phyloP scores from a whole-genome alignment of 1,140 invertebrate species.

The Philopotamus ludificatus region DNA sequence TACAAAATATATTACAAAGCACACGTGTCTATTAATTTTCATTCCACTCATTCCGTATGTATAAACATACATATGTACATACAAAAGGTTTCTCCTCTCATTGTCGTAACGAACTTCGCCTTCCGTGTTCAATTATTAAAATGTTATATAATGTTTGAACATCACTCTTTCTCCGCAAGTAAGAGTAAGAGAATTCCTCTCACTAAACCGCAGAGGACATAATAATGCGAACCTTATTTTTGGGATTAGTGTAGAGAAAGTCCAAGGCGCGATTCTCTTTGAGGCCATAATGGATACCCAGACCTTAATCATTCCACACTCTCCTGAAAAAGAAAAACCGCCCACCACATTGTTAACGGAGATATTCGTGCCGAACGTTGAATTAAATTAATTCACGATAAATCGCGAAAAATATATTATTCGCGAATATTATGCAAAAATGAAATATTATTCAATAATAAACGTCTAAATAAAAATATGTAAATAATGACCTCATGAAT shows the following conservation, averaged over 20 bases:
- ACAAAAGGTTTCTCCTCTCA: neutral
- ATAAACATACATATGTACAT: neutral
- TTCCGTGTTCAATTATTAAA: constrained; percentile 20
- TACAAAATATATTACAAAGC: no score
- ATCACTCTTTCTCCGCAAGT: neutral
- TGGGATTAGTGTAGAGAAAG: no score
- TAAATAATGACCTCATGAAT: neutral
- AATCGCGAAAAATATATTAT: neutral
- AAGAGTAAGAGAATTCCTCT: neutral
- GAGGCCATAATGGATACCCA: neutral
- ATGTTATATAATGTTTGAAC: constrained; percentile 14
- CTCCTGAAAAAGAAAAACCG: neutral
- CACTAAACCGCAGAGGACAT: neutral
- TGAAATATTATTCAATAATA: neutral
- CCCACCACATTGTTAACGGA: neutral
- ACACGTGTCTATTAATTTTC: no score
- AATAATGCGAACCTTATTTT: neutral
- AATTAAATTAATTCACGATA: constrained; percentile 11
- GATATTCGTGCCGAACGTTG: constrained; percentile 1
- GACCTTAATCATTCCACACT: constrained; percentile 5
- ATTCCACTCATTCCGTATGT: no score
- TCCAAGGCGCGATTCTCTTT: constrained; percentile 6
- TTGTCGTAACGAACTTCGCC: constrained; percentile 14
- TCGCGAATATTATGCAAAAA: neutral
- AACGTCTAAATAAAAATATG: neutral